A percentile compares a stretch with the other conserved stretches of the same genome.
These are phyloP conservation scores for Calephelis virginiensis DNA, from an alignment of 1,140 invertebrate genomes.

Conservation along the genomic window DNA sequence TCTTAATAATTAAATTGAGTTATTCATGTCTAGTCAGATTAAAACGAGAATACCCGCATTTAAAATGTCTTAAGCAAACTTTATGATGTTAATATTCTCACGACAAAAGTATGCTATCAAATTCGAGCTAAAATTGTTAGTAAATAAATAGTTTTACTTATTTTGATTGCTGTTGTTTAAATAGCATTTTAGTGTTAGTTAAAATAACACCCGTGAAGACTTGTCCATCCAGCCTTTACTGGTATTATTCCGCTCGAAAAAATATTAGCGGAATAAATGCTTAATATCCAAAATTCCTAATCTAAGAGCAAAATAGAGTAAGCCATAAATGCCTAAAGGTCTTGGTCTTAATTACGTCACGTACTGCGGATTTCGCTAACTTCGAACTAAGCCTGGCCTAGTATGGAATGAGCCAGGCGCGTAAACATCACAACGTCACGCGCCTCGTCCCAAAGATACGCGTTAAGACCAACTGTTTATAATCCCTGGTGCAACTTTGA, in stretches of 20 bases:
- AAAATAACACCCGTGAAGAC: background rate
- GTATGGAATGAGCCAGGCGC: conserved; percentile 39
- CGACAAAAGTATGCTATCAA: no score
- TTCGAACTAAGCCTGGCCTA: conserved; percentile 63
- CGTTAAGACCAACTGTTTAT: conserved; percentile 54
- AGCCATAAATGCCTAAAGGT: conserved; percentile 43
- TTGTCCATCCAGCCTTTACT: background rate
- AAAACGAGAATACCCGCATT: no score
- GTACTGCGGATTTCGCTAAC: conserved; percentile 61
- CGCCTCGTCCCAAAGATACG: conserved; percentile 53
- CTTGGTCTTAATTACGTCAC: conserved; percentile 63
- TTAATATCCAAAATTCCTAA: conserved; percentile 21
- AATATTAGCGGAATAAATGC: conserved; percentile 21
- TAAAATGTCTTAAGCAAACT: no score
- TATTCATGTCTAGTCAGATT: no score
- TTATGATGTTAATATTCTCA: no score
- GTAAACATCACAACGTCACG: conserved; percentile 42
- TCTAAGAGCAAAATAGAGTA: conserved; percentile 36
- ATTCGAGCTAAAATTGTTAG: no score
- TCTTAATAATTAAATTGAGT: conserved; percentile 5
- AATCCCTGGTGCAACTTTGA: conserved; percentile 36
- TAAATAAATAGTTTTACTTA: no score
- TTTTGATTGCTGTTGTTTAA: no score
- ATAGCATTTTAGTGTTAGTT: no score
- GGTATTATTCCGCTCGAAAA: background rate